These are phyloP conservation scores for Cyanoliseus patagonus DNA, from an alignment of 2,113 vertebrate genomes.

Conservation along the genomic window DNA sequence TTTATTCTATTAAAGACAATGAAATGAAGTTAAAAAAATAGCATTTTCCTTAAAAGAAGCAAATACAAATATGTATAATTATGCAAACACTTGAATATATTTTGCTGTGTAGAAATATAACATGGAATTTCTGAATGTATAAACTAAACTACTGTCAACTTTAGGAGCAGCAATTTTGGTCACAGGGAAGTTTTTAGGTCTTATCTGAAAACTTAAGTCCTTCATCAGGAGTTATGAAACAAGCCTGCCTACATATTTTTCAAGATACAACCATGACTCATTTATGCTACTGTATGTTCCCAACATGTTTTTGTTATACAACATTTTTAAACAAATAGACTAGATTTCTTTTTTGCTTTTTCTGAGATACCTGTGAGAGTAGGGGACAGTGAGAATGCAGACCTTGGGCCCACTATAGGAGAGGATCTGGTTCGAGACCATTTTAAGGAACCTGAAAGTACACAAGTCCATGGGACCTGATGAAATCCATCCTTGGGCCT, in stretches of 20 bases:
- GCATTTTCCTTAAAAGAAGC: neutral
- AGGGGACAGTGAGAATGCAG: too few relatives aligned
- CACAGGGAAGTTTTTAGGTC: neutral
- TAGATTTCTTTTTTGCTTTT: neutral
- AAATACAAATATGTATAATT: neutral
- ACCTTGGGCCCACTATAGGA: too few relatives aligned
- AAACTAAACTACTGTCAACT: neutral
- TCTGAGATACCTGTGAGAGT: neutral
- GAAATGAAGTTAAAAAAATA: neutral
- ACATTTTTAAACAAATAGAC: neutral
- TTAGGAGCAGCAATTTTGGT: neutral
- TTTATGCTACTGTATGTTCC: neutral
- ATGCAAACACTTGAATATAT: neutral
- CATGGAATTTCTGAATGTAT: neutral
- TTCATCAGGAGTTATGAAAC: neutral
- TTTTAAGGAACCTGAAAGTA: too few relatives aligned
- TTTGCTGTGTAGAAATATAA: neutral
- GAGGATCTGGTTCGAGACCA: too few relatives aligned
- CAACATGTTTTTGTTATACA: neutral
- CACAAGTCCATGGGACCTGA: too few relatives aligned
- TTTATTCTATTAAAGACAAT: neutral
- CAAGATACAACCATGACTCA: neutral
- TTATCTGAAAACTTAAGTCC: neutral
- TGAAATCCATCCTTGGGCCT: too few relatives aligned
- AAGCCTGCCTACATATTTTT: neutral